A percentile compares a stretch with the other conserved stretches of the same genome.
Evolutionary conservation across 2,888 invertebrate genomes (phyloP).

Genomic region (Cheilosia scutellata): DNA sequence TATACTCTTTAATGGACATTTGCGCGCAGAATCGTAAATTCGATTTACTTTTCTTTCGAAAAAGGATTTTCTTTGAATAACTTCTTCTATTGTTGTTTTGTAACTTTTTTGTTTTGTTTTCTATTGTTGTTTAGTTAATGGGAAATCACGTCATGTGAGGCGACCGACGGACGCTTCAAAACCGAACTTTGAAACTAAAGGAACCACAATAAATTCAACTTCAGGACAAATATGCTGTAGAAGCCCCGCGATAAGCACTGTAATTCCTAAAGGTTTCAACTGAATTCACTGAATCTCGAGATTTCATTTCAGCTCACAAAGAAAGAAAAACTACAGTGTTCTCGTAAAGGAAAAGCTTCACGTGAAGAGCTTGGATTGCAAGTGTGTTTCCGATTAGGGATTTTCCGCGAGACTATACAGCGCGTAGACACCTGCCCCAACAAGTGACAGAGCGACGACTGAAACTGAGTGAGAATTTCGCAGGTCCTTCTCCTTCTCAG

Average conservation of each 20-base stretch:
- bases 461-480: constrained; percentile 45
- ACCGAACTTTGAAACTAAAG: not conserved
- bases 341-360: constrained; percentile 48
- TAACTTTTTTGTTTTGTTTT: not conserved
- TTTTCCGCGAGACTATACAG: constrained; percentile 5
- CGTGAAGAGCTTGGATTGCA: constrained; percentile 52
- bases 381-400: constrained; percentile 6
- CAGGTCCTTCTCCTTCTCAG: constrained; percentile 32
- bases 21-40: constrained; percentile 71
- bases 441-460: constrained; percentile 52
- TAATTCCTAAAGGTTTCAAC: constrained; percentile 26
- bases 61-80: constrained; percentile 17
- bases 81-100: constrained; percentile 28
- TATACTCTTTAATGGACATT: constrained; percentile 54
- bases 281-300: constrained; percentile 34
- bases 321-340: constrained; percentile 55
- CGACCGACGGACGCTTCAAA: not conserved
- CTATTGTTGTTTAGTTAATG: constrained; percentile 3
- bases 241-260: constrained; percentile 16
- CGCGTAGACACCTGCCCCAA: constrained; percentile 35
- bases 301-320: constrained; percentile 29
- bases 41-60: constrained; percentile 57
- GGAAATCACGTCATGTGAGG: not conserved
- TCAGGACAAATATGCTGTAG: no score
- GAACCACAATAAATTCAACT: no score